Evolutionary conservation across 2,888 invertebrate species (phyloP), one percentile per base, ranked within the genome.

Genomic region (Punctoribates punctum): DNA sequence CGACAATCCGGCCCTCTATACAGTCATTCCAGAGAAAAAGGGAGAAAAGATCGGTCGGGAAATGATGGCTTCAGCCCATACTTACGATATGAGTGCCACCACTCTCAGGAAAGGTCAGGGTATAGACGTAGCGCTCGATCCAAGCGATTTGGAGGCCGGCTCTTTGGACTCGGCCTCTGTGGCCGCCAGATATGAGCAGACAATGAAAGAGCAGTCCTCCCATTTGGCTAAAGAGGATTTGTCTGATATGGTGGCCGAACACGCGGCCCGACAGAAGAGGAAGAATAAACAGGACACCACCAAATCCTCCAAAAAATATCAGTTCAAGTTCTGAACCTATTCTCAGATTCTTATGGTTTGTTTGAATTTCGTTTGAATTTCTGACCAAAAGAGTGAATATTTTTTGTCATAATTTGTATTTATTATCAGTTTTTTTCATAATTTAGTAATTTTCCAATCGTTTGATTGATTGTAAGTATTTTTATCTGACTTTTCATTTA

Each of bases 181-280:
- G 91, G 94, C 94, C 57, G 93, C 82, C 91, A 85, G 96, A 75
- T 98, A 98, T 84, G 98, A 99, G 83, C 93, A 97, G 81, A 96
- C 96, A 79, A 89, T 98, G 87, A 88, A 95, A 17, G 96, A 97
- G 83, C 92, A 94, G 82, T 54, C 65, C 2, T 92, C 92, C 74
- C 90, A 91, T 82, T 86, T 93, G 75, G 90, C 91, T 82, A 91
- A 92, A 80, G 98, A 98, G 86, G 98, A 99, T 87, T 88, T 98
- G 62, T 95, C 95, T 29, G 98, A 99, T 84, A 97, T 99, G 96
- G 88, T 98, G 82, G 97, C 96, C 5, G 98, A 98, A 84, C 98
- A 99, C 84, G 94, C 96, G 60, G 96, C 96, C 20, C 89, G 96
- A 80, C 96, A 97, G 84, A 96, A 95, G 86, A 87, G 96, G 80